These are phyloP conservation scores for Hippocampus mohnikei DNA, from an alignment of 2,113 vertebrate species.

Conservation along the genomic window DNA sequence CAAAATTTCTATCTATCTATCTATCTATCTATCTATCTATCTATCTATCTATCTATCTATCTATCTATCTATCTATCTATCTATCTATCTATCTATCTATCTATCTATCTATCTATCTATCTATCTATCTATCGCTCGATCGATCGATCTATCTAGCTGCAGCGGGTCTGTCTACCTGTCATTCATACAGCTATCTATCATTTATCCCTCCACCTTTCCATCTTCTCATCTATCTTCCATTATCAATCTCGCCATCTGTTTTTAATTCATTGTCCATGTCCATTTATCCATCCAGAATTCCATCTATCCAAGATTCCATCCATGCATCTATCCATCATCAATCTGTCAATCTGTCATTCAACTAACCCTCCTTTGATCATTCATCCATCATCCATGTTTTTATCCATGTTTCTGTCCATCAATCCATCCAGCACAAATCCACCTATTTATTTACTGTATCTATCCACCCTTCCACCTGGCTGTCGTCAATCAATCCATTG, in stretches of 20 bases:
- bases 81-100: neutral
- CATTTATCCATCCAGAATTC: neutral
- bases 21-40: neutral
- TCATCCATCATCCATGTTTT: neutral
- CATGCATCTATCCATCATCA: neutral
- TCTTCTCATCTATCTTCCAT: no score
- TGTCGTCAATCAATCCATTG: no score
- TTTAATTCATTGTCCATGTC: no score
- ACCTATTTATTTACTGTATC: neutral
- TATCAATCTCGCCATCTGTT: no score
- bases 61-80: neutral
- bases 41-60: neutral
- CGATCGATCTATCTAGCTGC: neutral
- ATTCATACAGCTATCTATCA: neutral
- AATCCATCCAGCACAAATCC: neutral
- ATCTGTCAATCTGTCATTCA: neutral
- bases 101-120: no score
- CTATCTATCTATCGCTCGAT: neutral
- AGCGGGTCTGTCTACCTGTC: neutral
- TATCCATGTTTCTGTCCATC: neutral
- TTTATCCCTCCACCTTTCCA: no score
- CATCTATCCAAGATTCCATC: neutral
- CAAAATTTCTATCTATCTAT: neutral
- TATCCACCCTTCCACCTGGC: neutral
- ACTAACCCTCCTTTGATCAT: no score